Percentiles rank a stretch among this genome's conserved stretches.
These are phyloP conservation scores for Meganola albula DNA, from an alignment of 2,888 invertebrate genomes.

Conservation along the genomic window DNA sequence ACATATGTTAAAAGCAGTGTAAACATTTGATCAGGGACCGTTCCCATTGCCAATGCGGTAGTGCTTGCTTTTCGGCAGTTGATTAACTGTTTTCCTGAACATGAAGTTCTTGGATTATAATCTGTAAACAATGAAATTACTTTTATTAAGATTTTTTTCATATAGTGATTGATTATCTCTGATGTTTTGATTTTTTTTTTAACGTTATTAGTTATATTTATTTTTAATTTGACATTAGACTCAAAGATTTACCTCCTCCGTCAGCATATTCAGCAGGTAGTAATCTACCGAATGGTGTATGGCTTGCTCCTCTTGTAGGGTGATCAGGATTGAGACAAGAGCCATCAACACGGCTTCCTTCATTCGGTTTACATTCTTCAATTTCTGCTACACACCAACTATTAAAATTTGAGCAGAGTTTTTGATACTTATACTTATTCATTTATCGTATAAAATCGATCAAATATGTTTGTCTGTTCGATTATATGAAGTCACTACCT, in stretches of 20 bases:
- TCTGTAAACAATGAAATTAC: too few species aligned
- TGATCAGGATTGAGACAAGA: constrained; percentile 2
- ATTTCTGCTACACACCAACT: too few species aligned
- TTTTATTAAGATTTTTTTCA: too few species aligned
- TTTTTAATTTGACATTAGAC: not conserved
- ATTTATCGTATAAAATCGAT: too few species aligned
- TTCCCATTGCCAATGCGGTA: constrained; percentile 34
- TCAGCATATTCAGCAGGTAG: not conserved
- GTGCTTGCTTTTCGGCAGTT: constrained; percentile 34
- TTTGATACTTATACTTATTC: too few species aligned
- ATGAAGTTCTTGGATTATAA: constrained; percentile 33
- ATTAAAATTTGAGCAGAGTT: too few species aligned
- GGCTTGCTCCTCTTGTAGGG: not conserved
- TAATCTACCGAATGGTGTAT: constrained; percentile 1
- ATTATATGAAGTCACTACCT: too few species aligned
- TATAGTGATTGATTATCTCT: too few species aligned
- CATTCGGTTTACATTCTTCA: not conserved
- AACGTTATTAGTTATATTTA: not conserved
- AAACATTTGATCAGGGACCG: constrained; percentile 28
- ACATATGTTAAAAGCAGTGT: constrained; percentile 35
- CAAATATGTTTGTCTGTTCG: too few species aligned
- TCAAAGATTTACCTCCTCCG: not conserved
- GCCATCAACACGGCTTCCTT: constrained; percentile 4
- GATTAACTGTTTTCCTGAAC: constrained; percentile 34
- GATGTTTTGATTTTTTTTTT: too few species aligned